Conservation (phyloP, 2,888 invertebrate genomes). For the Drosophila yooni region DNA sequence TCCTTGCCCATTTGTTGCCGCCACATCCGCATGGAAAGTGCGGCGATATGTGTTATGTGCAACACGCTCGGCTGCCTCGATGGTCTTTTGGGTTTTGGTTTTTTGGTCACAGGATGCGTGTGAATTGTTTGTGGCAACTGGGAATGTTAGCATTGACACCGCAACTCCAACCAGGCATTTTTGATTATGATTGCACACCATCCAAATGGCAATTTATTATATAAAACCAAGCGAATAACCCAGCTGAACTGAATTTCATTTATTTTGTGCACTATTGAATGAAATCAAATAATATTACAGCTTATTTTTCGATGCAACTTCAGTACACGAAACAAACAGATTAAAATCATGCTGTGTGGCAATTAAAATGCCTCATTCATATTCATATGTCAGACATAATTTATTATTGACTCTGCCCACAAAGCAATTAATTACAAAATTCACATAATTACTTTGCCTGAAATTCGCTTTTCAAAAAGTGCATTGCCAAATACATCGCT, state of each 20-base stretch:
- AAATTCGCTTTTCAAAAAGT: slow-evolving; percentile 22
- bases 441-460: slow-evolving; percentile 19
- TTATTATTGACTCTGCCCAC: slow-evolving; percentile 37
- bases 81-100: slow-evolving; percentile 21
- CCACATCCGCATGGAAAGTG: slow-evolving; percentile 57
- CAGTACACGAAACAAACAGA: not conserved
- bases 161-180: not conserved
- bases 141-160: slow-evolving; percentile 12
- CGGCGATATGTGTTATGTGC: slow-evolving; percentile 52
- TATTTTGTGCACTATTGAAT: not conserved
- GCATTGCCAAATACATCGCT: slow-evolving; percentile 6
- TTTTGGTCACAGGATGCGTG: slow-evolving; percentile 21
- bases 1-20: slow-evolving; percentile 53
- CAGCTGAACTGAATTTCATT: not conserved
- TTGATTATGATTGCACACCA: slow-evolving; percentile 31
- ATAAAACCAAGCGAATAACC: not conserved
- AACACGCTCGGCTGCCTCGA: slow-evolving; percentile 44
- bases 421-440: slow-evolving; percentile 52
- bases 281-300: not conserved
- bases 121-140: slow-evolving; percentile 22
- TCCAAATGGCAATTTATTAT: slow-evolving; percentile 21
- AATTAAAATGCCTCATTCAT: slow-evolving; percentile 44
- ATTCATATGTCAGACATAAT: slow-evolving; percentile 9
- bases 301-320: slow-evolving; percentile 4
- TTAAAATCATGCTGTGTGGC: slow-evolving; percentile 7